These are phyloP conservation scores for Apocheima hispidaria DNA, from an alignment of 2,888 invertebrate species.

Conservation along the genomic window DNA sequence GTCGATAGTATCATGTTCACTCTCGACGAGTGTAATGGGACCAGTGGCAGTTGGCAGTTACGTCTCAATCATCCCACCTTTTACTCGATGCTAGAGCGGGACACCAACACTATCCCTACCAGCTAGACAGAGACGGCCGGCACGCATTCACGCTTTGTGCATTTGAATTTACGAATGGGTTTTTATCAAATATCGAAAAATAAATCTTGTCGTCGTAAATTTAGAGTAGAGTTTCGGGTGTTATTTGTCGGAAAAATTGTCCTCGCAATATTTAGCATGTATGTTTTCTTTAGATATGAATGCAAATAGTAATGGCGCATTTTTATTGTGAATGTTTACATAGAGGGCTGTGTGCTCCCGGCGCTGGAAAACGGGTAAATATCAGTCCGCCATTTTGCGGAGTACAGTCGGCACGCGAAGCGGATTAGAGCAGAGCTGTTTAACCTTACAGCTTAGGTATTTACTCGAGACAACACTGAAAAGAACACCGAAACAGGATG, in stretches of 20 bases:
- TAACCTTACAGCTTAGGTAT: no score
- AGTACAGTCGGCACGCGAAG: constrained; percentile 74
- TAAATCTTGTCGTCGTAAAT: neutral
- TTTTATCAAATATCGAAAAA: constrained; percentile 1
- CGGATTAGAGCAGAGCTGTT: constrained; percentile 38
- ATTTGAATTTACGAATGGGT: constrained; percentile 65
- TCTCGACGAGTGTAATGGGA: constrained; percentile 80
- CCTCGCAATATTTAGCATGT: constrained; percentile 81
- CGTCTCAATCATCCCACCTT: constrained; percentile 84
- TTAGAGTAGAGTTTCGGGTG: constrained; percentile 49
- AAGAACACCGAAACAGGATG: neutral
- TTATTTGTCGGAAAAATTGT: constrained; percentile 50
- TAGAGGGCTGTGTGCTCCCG: constrained; percentile 69
- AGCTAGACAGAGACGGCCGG: constrained; percentile 56
- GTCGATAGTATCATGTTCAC: constrained; percentile 65
- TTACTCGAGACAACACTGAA: neutral
- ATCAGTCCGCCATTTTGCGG: constrained; percentile 77
- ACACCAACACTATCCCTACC: constrained; percentile 40
- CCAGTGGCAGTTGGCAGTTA: constrained; percentile 85
- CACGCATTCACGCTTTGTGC: constrained; percentile 74
- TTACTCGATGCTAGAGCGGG: constrained; percentile 73
- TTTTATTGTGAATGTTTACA: constrained; percentile 84
- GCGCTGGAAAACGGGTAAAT: constrained; percentile 62
- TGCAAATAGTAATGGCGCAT: constrained; percentile 86
- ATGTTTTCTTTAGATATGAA: constrained; percentile 86